These are phyloP conservation scores for Furnarius figulus DNA, from an alignment of 2,113 vertebrate species.

Conservation along the genomic window DNA sequence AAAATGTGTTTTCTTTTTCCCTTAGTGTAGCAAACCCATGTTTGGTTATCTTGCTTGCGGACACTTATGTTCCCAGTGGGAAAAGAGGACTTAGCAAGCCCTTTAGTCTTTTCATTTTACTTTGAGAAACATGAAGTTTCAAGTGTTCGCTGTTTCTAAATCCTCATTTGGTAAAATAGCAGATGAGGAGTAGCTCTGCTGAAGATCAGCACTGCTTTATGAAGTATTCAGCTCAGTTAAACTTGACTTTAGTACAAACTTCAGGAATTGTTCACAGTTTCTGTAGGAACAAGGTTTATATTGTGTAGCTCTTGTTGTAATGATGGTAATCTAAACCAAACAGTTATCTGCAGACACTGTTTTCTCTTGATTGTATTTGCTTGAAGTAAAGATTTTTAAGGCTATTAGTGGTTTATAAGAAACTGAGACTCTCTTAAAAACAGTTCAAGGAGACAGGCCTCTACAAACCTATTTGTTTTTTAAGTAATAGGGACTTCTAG, in stretches of 20 bases:
- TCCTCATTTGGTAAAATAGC: not conserved
- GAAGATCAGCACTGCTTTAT: not conserved
- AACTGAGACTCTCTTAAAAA: not conserved
- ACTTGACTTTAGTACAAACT: not conserved
- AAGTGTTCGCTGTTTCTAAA: not conserved
- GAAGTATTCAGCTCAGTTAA: not conserved
- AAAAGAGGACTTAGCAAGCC: not conserved
- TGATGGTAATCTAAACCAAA: not conserved
- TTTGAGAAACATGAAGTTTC: not conserved
- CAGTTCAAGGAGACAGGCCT: not conserved
- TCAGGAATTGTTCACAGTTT: not conserved
- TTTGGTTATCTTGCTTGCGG: not conserved
- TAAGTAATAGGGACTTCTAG: not conserved
- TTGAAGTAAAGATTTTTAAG: not conserved
- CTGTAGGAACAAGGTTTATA: not conserved
- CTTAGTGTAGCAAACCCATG: not conserved
- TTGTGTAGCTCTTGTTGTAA: not conserved
- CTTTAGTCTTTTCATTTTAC: not conserved
- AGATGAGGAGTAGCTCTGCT: not conserved
- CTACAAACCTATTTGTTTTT: not conserved
- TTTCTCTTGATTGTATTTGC: not conserved
- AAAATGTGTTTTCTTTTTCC: not conserved
- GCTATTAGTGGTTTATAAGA: not conserved
- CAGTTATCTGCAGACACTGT: not conserved
- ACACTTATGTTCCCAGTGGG: not conserved